Percentiles rank a stretch among this genome's conserved stretches.
These are phyloP conservation scores for Pediacus dermestoides DNA, from an alignment of 2,888 invertebrate species.

Conservation along the genomic window DNA sequence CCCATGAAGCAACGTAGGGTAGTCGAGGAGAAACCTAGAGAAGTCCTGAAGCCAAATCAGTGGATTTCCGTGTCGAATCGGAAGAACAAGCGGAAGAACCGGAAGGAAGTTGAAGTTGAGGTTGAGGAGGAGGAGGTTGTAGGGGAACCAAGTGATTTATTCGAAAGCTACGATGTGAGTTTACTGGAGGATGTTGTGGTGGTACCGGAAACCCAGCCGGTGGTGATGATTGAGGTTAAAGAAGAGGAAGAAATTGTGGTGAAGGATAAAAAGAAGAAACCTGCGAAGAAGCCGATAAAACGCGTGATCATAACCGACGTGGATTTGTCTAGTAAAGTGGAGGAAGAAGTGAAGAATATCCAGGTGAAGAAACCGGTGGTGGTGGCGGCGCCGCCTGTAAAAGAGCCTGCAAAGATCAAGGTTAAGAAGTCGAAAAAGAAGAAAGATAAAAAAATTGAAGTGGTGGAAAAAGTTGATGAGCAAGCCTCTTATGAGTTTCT, in stretches of 20 bases:
- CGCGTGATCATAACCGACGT: conserved; percentile 43
- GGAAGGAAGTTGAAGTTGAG: conserved; percentile 32
- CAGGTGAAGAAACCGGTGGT: conserved; percentile 12
- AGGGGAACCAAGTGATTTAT: conserved; percentile 24
- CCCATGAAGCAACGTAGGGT: neutral
- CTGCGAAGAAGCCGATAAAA: conserved; percentile 32
- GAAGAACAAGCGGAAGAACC: conserved; percentile 45
- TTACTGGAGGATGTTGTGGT: conserved; percentile 33
- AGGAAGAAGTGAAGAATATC: conserved; percentile 19
- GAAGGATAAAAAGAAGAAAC: conserved; percentile 25
- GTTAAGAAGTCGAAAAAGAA: conserved; percentile 22
- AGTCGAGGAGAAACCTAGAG: conserved; percentile 1
- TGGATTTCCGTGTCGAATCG: conserved; percentile 48
- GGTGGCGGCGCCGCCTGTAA: too few species aligned
- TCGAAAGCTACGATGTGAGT: conserved; percentile 40
- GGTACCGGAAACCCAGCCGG: neutral
- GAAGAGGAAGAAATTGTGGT: conserved; percentile 11
- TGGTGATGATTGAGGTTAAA: conserved; percentile 19
- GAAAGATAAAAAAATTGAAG: conserved; percentile 12
- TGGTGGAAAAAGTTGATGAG: conserved; percentile 12
- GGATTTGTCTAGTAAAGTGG: conserved; percentile 30
- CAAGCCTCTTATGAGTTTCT: conserved; percentile 13
- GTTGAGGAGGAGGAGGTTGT: conserved; percentile 17
- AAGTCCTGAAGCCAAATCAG: conserved; percentile 28
- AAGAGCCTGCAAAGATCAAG: conserved; percentile 20